Conservation (phyloP, 2,888 invertebrate species). For the Drosophila paranaensis region DNA sequence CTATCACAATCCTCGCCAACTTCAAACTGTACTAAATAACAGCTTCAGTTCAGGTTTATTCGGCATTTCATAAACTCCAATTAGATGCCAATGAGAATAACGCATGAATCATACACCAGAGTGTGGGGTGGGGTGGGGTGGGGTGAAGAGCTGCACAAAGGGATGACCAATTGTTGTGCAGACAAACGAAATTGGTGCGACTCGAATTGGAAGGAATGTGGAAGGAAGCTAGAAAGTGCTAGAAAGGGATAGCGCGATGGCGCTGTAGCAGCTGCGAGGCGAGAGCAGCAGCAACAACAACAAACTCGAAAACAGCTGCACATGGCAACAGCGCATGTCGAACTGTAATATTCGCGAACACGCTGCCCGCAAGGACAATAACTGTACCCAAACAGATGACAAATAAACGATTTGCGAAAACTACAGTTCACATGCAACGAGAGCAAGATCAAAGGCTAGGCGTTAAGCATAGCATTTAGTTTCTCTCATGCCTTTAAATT, state of each 20-base stretch:
- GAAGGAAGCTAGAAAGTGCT: slow-evolving; percentile 16
- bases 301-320: slow-evolving; percentile 72
- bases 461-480: background rate
- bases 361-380: slow-evolving; percentile 36
- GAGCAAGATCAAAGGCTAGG: background rate
- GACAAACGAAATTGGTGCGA: slow-evolving; percentile 17
- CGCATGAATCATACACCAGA: slow-evolving; percentile 37
- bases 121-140: background rate
- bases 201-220: slow-evolving; percentile 44
- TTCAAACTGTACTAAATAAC: background rate
- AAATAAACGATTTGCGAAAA: background rate
- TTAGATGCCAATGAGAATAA: slow-evolving; percentile 1
- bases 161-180: slow-evolving; percentile 29
- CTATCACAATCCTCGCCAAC: background rate
- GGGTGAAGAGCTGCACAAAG: background rate
- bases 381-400: slow-evolving; percentile 54
- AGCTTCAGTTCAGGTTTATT: background rate
- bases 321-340: slow-evolving; percentile 33
- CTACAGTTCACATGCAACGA: slow-evolving; percentile 1
- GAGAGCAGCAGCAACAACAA: slow-evolving; percentile 52
- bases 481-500: slow-evolving; percentile 11
- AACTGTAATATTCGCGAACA: slow-evolving; percentile 50
- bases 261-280: slow-evolving; percentile 60
- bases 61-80: background rate
- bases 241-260: slow-evolving; percentile 17